These are phyloP conservation scores for Agrochola litura DNA, from an alignment of 2,888 invertebrate species.

Conservation along the genomic window DNA sequence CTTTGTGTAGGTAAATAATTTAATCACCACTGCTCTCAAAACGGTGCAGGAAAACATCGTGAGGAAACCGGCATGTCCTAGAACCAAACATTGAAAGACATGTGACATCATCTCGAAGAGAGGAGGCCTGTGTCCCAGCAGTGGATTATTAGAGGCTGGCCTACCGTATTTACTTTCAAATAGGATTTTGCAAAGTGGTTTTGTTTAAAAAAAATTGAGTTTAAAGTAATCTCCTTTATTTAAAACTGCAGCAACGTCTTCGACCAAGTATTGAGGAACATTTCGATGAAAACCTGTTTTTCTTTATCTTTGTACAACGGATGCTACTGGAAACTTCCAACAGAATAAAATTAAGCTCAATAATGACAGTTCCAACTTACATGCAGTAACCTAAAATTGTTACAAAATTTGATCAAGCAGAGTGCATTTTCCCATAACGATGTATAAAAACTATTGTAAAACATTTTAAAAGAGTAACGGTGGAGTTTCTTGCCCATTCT, in stretches of 20 bases:
- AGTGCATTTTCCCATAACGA: slow-evolving; percentile 43
- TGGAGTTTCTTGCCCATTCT: too few relatives aligned
- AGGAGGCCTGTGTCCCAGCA: too few relatives aligned
- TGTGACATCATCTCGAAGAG: too few relatives aligned
- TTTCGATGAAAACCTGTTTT: not conserved
- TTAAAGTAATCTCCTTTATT: not conserved
- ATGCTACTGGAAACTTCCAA: not conserved
- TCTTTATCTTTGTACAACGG: not conserved
- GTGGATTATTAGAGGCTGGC: too few relatives aligned
- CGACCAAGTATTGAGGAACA: not conserved
- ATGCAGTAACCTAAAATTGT: slow-evolving; percentile 4
- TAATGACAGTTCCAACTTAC: not conserved
- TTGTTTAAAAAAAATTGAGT: not conserved
- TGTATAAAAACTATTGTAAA: not conserved
- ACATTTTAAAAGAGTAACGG: too few relatives aligned
- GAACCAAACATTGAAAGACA: too few relatives aligned
- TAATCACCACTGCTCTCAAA: too few relatives aligned
- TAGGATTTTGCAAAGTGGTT: not conserved
- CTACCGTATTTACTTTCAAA: not conserved
- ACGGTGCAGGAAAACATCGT: too few relatives aligned
- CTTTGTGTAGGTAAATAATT: too few relatives aligned
- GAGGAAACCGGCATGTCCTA: too few relatives aligned
- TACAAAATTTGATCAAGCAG: slow-evolving; percentile 38
- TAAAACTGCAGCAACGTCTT: not conserved
- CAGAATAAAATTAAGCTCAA: not conserved